Evolutionary conservation across 2,888 invertebrate genomes (phyloP).

Genomic region (Eilema griseolum): DNA sequence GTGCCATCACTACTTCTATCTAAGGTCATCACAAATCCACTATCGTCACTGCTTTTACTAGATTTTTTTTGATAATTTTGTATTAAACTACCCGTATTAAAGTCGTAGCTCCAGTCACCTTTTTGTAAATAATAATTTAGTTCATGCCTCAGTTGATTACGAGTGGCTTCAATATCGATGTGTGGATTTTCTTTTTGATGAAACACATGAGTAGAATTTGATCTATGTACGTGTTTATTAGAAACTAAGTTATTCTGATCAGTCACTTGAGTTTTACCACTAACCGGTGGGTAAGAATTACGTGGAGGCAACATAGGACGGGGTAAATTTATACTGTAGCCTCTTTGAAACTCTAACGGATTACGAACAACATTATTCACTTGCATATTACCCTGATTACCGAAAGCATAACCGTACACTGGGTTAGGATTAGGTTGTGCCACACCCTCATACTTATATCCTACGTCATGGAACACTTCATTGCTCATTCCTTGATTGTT

Average conservation of each 20-base stretch:
- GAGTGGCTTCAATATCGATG: slow-evolving; percentile 80
- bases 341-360: slow-evolving; percentile 86
- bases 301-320: slow-evolving; percentile 88
- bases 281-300: slow-evolving; percentile 88
- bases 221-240: slow-evolving; percentile 87
- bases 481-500: slow-evolving; percentile 73
- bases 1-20: slow-evolving; percentile 84
- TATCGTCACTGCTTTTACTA: slow-evolving; percentile 84
- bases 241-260: slow-evolving; percentile 82
- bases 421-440: slow-evolving; percentile 79
- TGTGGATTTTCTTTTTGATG: slow-evolving; percentile 80
- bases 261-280: slow-evolving; percentile 86
- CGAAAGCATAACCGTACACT: slow-evolving; percentile 84
- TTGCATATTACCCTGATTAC: slow-evolving; percentile 85
- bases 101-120: slow-evolving; percentile 84
- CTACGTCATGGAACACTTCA: slow-evolving; percentile 82
- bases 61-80: slow-evolving; percentile 85
- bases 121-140: slow-evolving; percentile 83
- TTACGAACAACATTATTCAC: slow-evolving; percentile 84
- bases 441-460: slow-evolving; percentile 79
- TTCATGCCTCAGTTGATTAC: slow-evolving; percentile 82
- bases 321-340: slow-evolving; percentile 86
- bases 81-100: slow-evolving; percentile 81
- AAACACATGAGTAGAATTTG: slow-evolving; percentile 88
- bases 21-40: slow-evolving; percentile 84